Conservation (phyloP, 2,888 invertebrate genomes). For the Podabrus alpinus region DNA sequence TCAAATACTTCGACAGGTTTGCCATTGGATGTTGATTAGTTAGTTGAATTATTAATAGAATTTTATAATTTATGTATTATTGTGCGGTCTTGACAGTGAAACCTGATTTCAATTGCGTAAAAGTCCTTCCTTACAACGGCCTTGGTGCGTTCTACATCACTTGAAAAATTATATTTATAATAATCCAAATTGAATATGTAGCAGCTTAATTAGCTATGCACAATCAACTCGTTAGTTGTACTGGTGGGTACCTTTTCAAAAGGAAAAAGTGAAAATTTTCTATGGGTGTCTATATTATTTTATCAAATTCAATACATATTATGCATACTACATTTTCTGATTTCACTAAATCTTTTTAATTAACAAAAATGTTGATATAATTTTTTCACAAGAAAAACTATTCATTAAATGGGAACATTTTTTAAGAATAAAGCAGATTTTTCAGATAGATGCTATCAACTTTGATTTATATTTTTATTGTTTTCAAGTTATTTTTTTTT, state of each 20-base stretch:
- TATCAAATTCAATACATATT: too few species aligned
- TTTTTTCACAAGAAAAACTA: too few species aligned
- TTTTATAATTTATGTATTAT: constrained; percentile 6
- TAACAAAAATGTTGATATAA: too few species aligned
- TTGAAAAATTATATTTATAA: not conserved
- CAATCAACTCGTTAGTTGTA: not conserved
- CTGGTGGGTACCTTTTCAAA: not conserved
- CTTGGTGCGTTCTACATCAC: constrained; percentile 18
- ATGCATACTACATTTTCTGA: not conserved
- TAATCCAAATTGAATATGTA: not conserved
- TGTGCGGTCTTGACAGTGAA: constrained; percentile 28
- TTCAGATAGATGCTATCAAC: too few species aligned
- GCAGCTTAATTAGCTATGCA: not conserved
- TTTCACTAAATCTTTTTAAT: not conserved
- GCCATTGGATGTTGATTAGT: not conserved
- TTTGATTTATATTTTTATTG: too few species aligned
- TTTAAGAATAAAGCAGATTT: too few species aligned
- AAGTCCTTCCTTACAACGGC: constrained; percentile 12
- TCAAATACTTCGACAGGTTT: not conserved
- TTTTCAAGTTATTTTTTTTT: too few species aligned
- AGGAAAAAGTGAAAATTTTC: not conserved
- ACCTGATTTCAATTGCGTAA: constrained; percentile 9
- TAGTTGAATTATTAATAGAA: not conserved
- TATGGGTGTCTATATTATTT: not conserved
- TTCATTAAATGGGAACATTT: too few species aligned